Evolutionary conservation across 2,888 invertebrate species (phyloP).

Genomic region (Parnassius smintheus): DNA sequence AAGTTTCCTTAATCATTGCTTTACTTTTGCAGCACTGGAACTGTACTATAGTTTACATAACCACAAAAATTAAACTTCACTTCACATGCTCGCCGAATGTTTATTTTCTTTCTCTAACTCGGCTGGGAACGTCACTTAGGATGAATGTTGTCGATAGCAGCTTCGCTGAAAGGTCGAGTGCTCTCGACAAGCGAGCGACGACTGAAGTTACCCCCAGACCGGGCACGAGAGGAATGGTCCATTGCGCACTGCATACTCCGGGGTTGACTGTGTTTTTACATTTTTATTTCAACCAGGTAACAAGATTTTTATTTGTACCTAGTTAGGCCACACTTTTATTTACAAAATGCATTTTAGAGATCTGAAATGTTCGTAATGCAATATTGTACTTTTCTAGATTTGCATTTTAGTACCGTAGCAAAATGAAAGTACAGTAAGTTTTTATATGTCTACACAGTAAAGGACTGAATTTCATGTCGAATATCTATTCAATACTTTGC

Average conservation of each 20-base stretch:
- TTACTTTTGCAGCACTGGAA: slow-evolving; percentile 5
- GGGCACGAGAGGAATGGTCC: slow-evolving; percentile 46
- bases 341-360: slow-evolving; percentile 27
- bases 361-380: slow-evolving; percentile 12
- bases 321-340: slow-evolving; percentile 31
- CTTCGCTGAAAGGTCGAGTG: slow-evolving; percentile 58
- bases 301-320: slow-evolving; percentile 41
- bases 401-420: slow-evolving; percentile 2
- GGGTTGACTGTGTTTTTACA: slow-evolving; percentile 46
- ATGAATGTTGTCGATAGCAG: slow-evolving; percentile 47
- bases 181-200: slow-evolving; percentile 57
- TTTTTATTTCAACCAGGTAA: slow-evolving; percentile 51
- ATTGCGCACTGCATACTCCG: slow-evolving; percentile 65
- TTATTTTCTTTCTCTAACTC: slow-evolving; percentile 32
- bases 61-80: slow-evolving; percentile 27
- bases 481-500: too few relatives aligned
- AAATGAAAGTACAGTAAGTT: neutral
- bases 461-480: too few relatives aligned
- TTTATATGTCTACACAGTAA: too few relatives aligned
- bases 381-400: slow-evolving; percentile 5
- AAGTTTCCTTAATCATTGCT: slow-evolving; percentile 73
- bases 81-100: slow-evolving; percentile 28
- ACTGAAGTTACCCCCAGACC: slow-evolving; percentile 48
- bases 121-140: slow-evolving; percentile 36
- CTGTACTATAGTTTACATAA: slow-evolving; percentile 26